Evolutionary conservation across 23 tunicate genomes (phyloP).

Genomic region (Ascidia mentula): DNA sequence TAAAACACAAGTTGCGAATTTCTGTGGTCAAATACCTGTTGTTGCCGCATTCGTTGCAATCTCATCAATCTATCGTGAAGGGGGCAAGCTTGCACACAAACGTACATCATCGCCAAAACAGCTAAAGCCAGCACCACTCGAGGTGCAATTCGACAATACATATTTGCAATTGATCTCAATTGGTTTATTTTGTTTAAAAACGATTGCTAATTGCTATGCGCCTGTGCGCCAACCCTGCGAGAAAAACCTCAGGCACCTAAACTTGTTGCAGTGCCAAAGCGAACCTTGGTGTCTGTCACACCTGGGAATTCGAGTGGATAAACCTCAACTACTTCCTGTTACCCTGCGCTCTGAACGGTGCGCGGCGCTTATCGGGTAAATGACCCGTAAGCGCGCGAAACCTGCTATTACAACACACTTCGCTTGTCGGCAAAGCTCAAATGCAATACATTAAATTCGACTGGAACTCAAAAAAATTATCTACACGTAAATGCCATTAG

Average conservation of each 20-base stretch:
- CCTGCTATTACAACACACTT: neutral
- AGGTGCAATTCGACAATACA: neutral
- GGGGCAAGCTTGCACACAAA: conserved; percentile 4
- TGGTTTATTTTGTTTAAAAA: neutral
- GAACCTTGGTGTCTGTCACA: neutral
- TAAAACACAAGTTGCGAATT: too few relatives aligned
- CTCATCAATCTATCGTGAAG: neutral
- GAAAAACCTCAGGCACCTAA: neutral
- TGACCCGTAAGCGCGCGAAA: neutral
- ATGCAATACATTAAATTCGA: too few relatives aligned
- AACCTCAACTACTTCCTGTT: neutral
- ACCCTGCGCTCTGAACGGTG: neutral
- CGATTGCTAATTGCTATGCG: neutral
- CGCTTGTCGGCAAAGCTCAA: too few relatives aligned
- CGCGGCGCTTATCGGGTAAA: neutral
- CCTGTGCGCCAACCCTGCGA: conserved; percentile 2
- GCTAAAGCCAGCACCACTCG: neutral
- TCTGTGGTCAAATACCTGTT: too few relatives aligned
- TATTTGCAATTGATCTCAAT: neutral
- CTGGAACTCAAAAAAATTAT: too few relatives aligned
- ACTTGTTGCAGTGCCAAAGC: neutral
- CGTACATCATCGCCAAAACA: neutral
- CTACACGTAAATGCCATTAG: too few relatives aligned
- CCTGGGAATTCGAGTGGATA: neutral
- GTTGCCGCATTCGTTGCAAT: too few relatives aligned